A percentile compares a stretch with the other conserved stretches of the same genome.
Evolutionary conservation across 2,888 invertebrate species (phyloP).

Genomic region (Ceraclea dissimilis): DNA sequence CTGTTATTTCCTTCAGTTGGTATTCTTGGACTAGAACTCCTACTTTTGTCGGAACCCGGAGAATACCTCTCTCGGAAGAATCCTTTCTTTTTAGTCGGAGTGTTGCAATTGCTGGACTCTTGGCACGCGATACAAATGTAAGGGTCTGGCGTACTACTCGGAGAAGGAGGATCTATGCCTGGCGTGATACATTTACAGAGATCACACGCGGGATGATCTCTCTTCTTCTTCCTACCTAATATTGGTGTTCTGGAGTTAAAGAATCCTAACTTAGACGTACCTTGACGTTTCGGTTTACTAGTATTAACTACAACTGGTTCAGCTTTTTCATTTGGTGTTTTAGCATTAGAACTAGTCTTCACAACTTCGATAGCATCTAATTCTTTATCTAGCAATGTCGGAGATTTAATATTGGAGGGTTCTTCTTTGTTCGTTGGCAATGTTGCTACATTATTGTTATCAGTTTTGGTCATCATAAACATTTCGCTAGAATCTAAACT

Average conservation of each 20-base stretch:
- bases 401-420: conserved; percentile 31
- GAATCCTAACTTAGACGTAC: conserved; percentile 34
- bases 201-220: conserved; percentile 23
- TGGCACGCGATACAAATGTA: conserved; percentile 21
- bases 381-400: conserved; percentile 28
- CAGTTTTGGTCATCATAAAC: conserved; percentile 49
- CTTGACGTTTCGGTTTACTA: conserved; percentile 28
- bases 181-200: conserved; percentile 24
- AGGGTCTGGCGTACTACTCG: conserved; percentile 10
- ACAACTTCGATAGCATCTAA: conserved; percentile 26
- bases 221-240: conserved; percentile 34
- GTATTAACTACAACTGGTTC: neutral
- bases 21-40: conserved; percentile 20
- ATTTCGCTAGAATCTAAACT: conserved; percentile 82
- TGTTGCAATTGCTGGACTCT: conserved; percentile 17
- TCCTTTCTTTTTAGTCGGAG: conserved; percentile 23
- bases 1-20: conserved; percentile 20
- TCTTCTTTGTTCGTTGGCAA: conserved; percentile 31
- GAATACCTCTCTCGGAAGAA: conserved; percentile 18
- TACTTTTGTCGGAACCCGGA: conserved; percentile 23
- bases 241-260: conserved; percentile 35
- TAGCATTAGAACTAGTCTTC: conserved; percentile 10
- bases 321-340: neutral
- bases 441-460: conserved; percentile 35
- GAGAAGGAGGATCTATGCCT: conserved; percentile 6